Evolutionary conservation across 2,797 vertebrate genomes (phyloP), one percentile per base, ranked within the genome.

Genomic region (Pangasius djambal): DNA sequence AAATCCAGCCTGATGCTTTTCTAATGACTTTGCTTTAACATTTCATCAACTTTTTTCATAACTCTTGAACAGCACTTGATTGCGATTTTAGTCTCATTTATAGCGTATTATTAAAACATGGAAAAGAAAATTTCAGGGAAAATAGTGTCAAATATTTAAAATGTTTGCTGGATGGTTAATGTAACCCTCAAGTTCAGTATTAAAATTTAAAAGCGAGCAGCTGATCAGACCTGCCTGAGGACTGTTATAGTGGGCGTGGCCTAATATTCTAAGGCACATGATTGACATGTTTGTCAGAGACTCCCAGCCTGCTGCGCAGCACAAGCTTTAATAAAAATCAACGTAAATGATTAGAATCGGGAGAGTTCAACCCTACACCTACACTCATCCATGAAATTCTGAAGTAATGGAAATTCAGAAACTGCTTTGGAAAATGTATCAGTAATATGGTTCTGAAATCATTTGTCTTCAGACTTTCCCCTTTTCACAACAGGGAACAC

Each of bases 201-300:
- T n/a, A 67, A 84, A 18, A 52, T 69, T 5, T 44, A 40, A 28
- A 83, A 16, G 16, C 37, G 5, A 20, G 40, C 40, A 84, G 44
- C 83, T 31, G 6, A 52, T 31, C 52, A 40, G 16, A 44, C 28
- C 28, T 8, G 50, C 34, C 25, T n/a, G 37, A 57, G 13, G 20
- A 40, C 34, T 15, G 57, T 12, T 7, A 8, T n/a, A 83, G 37
- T 48, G 25, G 82, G 12, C n/a, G 61, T 50, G 61, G 82, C 28
- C 40, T 67, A 50, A 10, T 18, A 10, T 0, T n/a, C 16, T 18
- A 12, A 63, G 6, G 15, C 13, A 3, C 61, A 20, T 84, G 83
- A 84, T 67, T 84, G 83, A 67, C 61, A 31, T 84, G 82, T 20
- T 50, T 83, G 37, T 65, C 13, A 31, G 28, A 48, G 83, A 18